Evolutionary conservation across 2,797 vertebrate species (phyloP).

Genomic region (Syncerus caffer): DNA sequence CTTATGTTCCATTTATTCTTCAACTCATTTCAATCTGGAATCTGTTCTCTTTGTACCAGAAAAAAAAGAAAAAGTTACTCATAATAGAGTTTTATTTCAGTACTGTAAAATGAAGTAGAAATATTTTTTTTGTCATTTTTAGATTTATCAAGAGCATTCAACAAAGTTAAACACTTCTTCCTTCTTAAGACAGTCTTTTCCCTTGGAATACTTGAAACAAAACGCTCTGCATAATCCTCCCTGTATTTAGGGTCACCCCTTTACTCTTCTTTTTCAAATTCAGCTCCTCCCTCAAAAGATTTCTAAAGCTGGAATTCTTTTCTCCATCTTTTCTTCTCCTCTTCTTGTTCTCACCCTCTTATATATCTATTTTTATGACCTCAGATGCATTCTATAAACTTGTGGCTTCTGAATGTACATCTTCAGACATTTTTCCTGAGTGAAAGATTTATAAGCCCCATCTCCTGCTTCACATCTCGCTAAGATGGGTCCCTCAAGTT

Average conservation of each 20-base stretch:
- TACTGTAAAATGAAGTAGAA: background rate
- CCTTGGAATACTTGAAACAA: background rate
- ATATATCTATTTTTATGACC: background rate
- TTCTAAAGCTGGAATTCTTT: background rate
- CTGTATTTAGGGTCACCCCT: background rate
- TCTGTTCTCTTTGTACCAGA: background rate
- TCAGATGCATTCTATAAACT: background rate
- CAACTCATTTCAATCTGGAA: background rate
- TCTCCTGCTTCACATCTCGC: background rate
- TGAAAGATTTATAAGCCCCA: background rate
- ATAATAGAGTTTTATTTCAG: background rate
- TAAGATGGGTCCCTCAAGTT: background rate
- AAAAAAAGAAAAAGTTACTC: background rate
- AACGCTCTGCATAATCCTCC: background rate
- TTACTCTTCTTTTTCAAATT: background rate
- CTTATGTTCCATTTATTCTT: background rate
- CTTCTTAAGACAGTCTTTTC: background rate
- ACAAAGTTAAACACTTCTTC: background rate
- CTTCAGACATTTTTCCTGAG: background rate
- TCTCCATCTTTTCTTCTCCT: background rate
- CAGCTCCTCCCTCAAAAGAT: background rate
- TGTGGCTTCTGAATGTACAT: background rate
- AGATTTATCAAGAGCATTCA: background rate
- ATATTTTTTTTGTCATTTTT: background rate
- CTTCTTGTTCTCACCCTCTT: background rate